These are phyloP conservation scores for Macheiramphus alcinus DNA, from an alignment of 2,113 vertebrate genomes.

Conservation along the genomic window DNA sequence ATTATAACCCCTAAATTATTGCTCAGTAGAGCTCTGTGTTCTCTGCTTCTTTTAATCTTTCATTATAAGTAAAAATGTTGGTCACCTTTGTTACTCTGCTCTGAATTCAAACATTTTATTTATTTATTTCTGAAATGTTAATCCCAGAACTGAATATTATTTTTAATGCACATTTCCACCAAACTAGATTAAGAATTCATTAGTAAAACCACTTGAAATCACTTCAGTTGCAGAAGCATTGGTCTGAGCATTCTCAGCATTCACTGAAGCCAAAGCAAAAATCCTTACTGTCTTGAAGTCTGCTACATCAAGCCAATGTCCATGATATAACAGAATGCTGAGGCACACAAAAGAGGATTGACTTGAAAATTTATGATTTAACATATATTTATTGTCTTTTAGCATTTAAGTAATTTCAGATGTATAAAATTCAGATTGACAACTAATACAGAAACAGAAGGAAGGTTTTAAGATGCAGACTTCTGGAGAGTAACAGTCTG, in stretches of 20 bases:
- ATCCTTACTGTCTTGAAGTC: background rate
- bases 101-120: background rate
- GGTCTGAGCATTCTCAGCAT: background rate
- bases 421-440: background rate
- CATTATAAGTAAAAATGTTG: background rate
- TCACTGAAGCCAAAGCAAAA: background rate
- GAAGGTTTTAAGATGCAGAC: background rate
- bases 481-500: background rate
- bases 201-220: background rate
- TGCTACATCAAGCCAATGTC: background rate
- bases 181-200: background rate
- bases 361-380: background rate
- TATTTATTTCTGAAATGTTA: background rate
- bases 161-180: background rate
- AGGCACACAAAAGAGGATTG: background rate
- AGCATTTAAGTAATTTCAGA: background rate
- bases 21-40: background rate
- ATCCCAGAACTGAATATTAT: background rate
- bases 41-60: background rate
- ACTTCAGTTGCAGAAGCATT: background rate
- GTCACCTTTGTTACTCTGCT: background rate
- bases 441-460: background rate
- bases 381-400: background rate
- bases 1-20: background rate
- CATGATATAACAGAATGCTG: background rate